Percentiles rank a stretch among this genome's conserved stretches.
These are phyloP conservation scores for Clostera curtula DNA, from an alignment of 2,888 invertebrate genomes.

Conservation along the genomic window DNA sequence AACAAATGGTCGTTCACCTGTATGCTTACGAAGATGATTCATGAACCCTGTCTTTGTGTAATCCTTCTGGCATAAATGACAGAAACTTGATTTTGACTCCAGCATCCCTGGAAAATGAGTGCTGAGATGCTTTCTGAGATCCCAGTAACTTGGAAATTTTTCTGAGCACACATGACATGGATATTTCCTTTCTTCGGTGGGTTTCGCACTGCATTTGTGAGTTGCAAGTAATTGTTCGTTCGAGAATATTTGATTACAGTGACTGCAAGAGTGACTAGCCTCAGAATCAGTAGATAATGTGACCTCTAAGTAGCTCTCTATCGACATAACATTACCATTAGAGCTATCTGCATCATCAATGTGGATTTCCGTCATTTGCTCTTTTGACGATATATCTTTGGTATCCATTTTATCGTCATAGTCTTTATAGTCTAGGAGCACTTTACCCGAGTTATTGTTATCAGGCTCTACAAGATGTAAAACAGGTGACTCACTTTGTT, in stretches of 20 bases:
- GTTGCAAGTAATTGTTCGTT: constrained; percentile 58
- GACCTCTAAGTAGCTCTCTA: constrained; percentile 71
- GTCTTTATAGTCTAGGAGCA: constrained; percentile 54
- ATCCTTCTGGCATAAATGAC: constrained; percentile 71
- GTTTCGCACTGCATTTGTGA: constrained; percentile 63
- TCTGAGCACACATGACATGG: constrained; percentile 70
- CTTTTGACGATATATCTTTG: constrained; percentile 56
- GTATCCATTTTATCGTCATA: constrained; percentile 57
- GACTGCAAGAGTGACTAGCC: constrained; percentile 67
- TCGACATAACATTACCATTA: constrained; percentile 68
- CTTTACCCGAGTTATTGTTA: constrained; percentile 62
- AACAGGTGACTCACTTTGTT: constrained; percentile 61
- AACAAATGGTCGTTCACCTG: constrained; percentile 69
- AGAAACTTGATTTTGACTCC: constrained; percentile 70
- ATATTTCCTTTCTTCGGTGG: constrained; percentile 65
- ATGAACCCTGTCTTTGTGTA: constrained; percentile 72
- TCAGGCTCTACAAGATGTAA: constrained; percentile 66
- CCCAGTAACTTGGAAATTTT: constrained; percentile 70
- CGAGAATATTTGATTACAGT: constrained; percentile 68
- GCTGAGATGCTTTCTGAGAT: constrained; percentile 67
- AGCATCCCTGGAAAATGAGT: constrained; percentile 70
- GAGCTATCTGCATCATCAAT: constrained; percentile 65
- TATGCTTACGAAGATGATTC: constrained; percentile 70
- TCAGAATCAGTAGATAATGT: constrained; percentile 69
- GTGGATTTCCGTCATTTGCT: constrained; percentile 45